phyloP scores from a whole-genome alignment of 2,113 vertebrate genomes.

The Paralichthys olivaceus region DNA sequence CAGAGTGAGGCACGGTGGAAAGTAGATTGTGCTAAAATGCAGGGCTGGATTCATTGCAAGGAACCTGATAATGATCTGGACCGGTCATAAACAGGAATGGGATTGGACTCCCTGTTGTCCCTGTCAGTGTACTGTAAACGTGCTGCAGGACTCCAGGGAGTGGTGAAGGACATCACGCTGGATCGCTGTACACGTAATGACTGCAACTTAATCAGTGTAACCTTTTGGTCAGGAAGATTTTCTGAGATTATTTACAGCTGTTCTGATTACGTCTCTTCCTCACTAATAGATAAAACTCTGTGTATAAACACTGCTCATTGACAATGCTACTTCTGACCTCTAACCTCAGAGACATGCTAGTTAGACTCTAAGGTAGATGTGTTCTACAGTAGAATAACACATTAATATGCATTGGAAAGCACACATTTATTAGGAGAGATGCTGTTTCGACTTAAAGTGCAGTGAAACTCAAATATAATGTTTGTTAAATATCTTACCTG shows the following conservation, averaged over 20 bases:
- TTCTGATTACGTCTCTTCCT: slow-evolving; percentile 26
- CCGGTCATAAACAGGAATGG: slow-evolving; percentile 61
- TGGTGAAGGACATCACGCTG: slow-evolving; percentile 47
- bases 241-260: slow-evolving; percentile 39
- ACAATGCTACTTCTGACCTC: slow-evolving; percentile 2
- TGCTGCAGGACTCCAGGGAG: slow-evolving; percentile 42
- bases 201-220: slow-evolving; percentile 51
- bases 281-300: slow-evolving; percentile 3
- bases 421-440: slow-evolving; percentile 13
- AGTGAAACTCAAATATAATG: slow-evolving; percentile 63
- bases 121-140: slow-evolving; percentile 32
- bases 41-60: slow-evolving; percentile 58
- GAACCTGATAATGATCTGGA: slow-evolving; percentile 77
- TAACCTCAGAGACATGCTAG: not conserved
- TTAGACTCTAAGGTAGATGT: not conserved
- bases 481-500: slow-evolving; percentile 87
- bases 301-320: not conserved
- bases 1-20: slow-evolving; percentile 38
- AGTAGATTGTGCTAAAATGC: slow-evolving; percentile 69
- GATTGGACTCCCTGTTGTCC: slow-evolving; percentile 53
- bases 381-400: no score
- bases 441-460: slow-evolving; percentile 36
- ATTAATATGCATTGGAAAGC: slow-evolving; percentile 28
- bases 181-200: slow-evolving; percentile 23
- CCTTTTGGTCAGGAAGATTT: slow-evolving; percentile 30